These are phyloP conservation scores for Lordiphosa collinella DNA, from an alignment of 1,140 invertebrate genomes.

Conservation along the genomic window DNA sequence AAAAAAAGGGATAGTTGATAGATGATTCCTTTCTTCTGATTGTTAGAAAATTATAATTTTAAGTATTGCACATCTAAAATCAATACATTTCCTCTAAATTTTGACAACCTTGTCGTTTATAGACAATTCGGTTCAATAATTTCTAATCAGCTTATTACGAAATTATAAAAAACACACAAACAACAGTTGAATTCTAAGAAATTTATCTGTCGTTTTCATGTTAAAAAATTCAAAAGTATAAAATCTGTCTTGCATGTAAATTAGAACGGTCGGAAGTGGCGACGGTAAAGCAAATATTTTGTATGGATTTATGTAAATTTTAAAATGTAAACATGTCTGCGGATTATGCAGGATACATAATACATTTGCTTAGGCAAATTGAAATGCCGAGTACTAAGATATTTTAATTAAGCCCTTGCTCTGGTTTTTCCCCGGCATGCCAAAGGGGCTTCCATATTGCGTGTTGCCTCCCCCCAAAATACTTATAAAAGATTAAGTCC, in stretches of 20 bases:
- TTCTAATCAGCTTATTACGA: constrained; percentile 7
- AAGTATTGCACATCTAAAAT: no score
- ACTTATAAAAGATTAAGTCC: constrained; percentile 31
- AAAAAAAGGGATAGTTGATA: no score
- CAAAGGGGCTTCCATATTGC: neutral
- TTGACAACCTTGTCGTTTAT: no score
- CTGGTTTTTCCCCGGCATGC: neutral
- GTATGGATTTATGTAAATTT: constrained; percentile 66
- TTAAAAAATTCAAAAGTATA: constrained; percentile 21
- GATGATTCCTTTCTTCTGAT: no score
- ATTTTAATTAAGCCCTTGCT: constrained; percentile 20
- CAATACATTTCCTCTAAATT: no score
- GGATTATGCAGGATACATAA: constrained; percentile 16
- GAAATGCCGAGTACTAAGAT: constrained; percentile 36
- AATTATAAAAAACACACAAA: constrained; percentile 1
- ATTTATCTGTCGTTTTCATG: constrained; percentile 1
- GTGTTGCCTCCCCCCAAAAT: constrained; percentile 17
- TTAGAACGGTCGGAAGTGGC: constrained; percentile 33
- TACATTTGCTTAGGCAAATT: constrained; percentile 50
- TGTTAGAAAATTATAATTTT: no score
- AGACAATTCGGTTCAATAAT: constrained; percentile 6
- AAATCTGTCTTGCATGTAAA: constrained; percentile 50
- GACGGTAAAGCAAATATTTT: constrained; percentile 55
- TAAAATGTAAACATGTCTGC: constrained; percentile 34
- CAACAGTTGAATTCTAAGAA: constrained; percentile 12